Conservation (phyloP, 92 coral and sea anemone species). For the Phenganax marumi region DNA sequence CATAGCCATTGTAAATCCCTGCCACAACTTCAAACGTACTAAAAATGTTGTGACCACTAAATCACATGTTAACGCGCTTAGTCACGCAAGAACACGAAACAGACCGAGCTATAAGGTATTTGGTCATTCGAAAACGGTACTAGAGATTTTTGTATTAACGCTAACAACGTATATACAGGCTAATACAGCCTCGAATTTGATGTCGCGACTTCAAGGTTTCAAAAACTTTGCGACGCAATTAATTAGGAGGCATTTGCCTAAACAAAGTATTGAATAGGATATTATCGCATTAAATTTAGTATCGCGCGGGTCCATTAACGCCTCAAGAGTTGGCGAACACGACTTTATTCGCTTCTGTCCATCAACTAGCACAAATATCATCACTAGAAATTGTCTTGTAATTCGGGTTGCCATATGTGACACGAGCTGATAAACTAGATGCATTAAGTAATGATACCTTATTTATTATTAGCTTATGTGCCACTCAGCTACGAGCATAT, state of each 20-base stretch:
- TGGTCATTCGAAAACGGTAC: too few species aligned
- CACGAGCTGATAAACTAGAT: constrained; percentile 10
- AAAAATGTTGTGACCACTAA: not conserved
- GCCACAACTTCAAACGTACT: not conserved
- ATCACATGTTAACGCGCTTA: not conserved
- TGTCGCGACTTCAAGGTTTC: not conserved
- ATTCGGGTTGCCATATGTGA: not conserved
- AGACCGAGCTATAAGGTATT: not conserved
- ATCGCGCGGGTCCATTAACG: not conserved
- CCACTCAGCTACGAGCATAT: not conserved
- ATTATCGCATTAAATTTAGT: constrained; percentile 13
- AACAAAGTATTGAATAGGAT: constrained; percentile 21
- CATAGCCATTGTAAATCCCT: not conserved
- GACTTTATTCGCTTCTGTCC: not conserved
- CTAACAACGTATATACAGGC: not conserved
- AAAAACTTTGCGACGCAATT: not conserved
- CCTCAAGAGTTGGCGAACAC: not conserved
- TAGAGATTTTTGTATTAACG: not conserved
- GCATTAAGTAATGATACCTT: not conserved
- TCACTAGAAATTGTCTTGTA: not conserved
- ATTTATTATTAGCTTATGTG: constrained; percentile 6
- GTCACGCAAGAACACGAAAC: constrained; percentile 1
- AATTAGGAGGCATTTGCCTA: constrained; percentile 15
- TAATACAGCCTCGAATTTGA: not conserved
- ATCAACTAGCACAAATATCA: not conserved